These are phyloP conservation scores for Nyctibius bracteatus DNA, from an alignment of 2,113 vertebrate genomes.

Conservation along the genomic window DNA sequence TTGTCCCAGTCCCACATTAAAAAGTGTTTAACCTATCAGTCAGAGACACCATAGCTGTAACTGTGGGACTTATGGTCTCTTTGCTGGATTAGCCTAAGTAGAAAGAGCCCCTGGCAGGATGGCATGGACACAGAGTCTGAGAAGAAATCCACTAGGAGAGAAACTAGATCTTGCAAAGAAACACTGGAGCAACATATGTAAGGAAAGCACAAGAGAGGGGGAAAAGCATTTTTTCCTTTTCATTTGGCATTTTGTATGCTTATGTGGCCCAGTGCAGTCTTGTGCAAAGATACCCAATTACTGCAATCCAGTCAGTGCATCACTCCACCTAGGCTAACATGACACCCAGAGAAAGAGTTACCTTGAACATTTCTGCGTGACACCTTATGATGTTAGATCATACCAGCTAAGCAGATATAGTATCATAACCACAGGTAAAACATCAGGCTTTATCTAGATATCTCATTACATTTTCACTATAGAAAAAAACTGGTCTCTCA, in stretches of 20 bases:
- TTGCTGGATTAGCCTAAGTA: neutral
- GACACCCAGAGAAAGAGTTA: neutral
- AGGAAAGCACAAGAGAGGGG: neutral
- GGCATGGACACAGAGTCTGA: neutral
- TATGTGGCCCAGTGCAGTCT: neutral
- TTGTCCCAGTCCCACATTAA: neutral
- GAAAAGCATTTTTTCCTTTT: neutral
- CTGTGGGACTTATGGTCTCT: neutral
- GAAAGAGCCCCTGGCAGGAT: neutral
- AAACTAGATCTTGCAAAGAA: neutral
- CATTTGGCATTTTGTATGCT: neutral
- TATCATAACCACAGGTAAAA: neutral
- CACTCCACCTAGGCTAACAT: neutral
- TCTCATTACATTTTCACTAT: neutral
- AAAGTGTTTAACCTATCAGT: neutral
- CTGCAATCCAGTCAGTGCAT: neutral
- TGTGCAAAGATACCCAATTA: neutral
- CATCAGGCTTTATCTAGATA: neutral
- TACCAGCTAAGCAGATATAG: neutral
- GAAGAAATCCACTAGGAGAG: neutral
- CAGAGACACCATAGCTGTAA: neutral
- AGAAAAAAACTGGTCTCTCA: neutral
- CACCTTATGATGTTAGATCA: neutral
- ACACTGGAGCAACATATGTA: neutral
- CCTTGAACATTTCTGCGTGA: neutral